Percentiles rank a stretch among this genome's conserved stretches.
Evolutionary conservation across 2,888 invertebrate species (phyloP).

Genomic region (Deilephila porcellus): DNA sequence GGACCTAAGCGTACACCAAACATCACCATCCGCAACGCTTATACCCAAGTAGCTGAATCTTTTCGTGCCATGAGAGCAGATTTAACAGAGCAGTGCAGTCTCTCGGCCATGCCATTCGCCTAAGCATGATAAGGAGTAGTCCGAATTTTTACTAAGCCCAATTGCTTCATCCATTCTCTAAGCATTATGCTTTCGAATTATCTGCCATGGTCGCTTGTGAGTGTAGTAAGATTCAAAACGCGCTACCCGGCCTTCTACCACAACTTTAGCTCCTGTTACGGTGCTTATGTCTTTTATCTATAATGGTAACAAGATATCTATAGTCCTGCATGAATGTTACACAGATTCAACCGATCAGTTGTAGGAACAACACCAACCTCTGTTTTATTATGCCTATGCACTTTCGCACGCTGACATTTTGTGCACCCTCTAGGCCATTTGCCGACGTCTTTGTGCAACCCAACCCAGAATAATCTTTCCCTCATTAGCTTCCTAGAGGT

Average conservation of each 20-base stretch:
- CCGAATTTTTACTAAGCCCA: constrained; percentile 37
- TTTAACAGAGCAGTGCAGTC: constrained; percentile 42
- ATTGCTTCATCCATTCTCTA: constrained; percentile 21
- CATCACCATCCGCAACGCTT: background rate
- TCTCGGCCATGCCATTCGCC: constrained; percentile 40
- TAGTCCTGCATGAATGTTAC: constrained; percentile 9
- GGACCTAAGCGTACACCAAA: constrained; percentile 11
- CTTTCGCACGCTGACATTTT: constrained; percentile 14
- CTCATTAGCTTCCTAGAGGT: background rate
- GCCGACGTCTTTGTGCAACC: constrained; percentile 1
- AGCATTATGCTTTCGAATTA: constrained; percentile 38
- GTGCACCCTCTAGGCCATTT: constrained; percentile 11
- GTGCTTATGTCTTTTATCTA: constrained; percentile 39
- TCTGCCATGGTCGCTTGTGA: constrained; percentile 41
- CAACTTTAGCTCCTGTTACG: constrained; percentile 44
- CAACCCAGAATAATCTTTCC: background rate
- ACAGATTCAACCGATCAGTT: background rate
- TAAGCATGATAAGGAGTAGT: constrained; percentile 43
- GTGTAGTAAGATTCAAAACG: constrained; percentile 42
- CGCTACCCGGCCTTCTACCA: constrained; percentile 43
- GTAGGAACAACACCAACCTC: background rate
- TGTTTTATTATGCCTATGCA: constrained; percentile 7
- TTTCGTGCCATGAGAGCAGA: constrained; percentile 31
- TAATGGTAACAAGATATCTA: background rate
- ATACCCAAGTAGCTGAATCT: constrained; percentile 15